Conservation (phyloP, 2,113 vertebrate genomes). For the Ancistrus triradiatus region DNA sequence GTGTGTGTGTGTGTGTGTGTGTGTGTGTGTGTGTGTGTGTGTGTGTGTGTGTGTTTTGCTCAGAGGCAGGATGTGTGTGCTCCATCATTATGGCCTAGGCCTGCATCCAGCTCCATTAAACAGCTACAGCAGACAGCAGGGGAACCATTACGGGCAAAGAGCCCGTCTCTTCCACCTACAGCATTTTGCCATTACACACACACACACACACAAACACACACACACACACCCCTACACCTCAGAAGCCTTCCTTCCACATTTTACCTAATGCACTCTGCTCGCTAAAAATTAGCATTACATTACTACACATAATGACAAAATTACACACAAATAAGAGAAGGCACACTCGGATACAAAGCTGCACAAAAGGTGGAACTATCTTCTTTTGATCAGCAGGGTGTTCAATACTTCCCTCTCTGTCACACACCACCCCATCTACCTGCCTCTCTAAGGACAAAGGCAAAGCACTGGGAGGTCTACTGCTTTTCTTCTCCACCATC, state of each 20-base stretch:
- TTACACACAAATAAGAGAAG: slow-evolving; percentile 3
- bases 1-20: slow-evolving; percentile 19
- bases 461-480: background rate
- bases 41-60: slow-evolving; percentile 26
- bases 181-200: slow-evolving; percentile 11
- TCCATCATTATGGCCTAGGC: slow-evolving; percentile 61
- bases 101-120: slow-evolving; percentile 54
- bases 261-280: slow-evolving; percentile 33
- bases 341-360: background rate
- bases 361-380: background rate
- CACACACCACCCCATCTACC: background rate
- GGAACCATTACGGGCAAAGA: slow-evolving; percentile 45
- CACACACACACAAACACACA: slow-evolving; percentile 21
- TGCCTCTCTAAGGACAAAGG: slow-evolving; percentile 14
- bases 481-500: background rate
- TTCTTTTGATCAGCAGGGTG: slow-evolving; percentile 4
- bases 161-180: slow-evolving; percentile 26
- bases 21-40: slow-evolving; percentile 24
- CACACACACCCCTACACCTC: slow-evolving; percentile 21
- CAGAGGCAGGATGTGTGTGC: slow-evolving; percentile 23
- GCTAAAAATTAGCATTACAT: slow-evolving; percentile 30
- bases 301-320: slow-evolving; percentile 19
- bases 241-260: slow-evolving; percentile 43
- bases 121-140: slow-evolving; percentile 50
- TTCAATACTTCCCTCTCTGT: background rate